phyloP scores from a whole-genome alignment of 2,888 invertebrate genomes.

The Sphaerophoria rueppellii region DNA sequence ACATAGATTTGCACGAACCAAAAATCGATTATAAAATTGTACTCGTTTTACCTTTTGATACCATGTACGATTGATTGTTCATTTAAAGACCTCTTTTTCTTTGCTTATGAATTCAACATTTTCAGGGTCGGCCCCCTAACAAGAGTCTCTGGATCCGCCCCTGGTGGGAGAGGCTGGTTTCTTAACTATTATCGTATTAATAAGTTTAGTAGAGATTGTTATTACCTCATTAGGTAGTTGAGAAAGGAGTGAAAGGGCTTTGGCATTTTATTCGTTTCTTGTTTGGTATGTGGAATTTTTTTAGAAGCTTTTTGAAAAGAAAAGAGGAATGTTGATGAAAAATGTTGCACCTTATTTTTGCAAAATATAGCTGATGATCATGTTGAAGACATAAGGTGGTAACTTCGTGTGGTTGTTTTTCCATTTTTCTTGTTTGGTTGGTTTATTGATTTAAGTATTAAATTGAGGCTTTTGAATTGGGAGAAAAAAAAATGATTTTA shows the following conservation, averaged over 20 bases:
- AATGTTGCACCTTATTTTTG: conserved; percentile 55
- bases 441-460: not conserved
- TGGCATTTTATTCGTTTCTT: not conserved
- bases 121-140: too few species aligned
- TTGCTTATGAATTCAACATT: too few species aligned
- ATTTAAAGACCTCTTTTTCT: too few species aligned
- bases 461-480: not conserved
- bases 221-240: conserved; percentile 53
- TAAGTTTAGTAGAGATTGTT: conserved; percentile 50
- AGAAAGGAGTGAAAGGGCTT: conserved; percentile 6
- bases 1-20: too few species aligned
- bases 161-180: conserved; percentile 2
- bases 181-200: not conserved
- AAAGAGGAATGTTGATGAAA: conserved; percentile 46
- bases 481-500: too few species aligned
- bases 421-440: not conserved
- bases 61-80: too few species aligned
- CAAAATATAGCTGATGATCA: conserved; percentile 31
- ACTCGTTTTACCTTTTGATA: too few species aligned
- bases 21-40: too few species aligned
- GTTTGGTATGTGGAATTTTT: conserved; percentile 27
- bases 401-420: too few species aligned
- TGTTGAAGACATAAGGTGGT: conserved; percentile 28
- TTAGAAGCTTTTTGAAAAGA: conserved; percentile 21
- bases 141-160: too few species aligned